phyloP scores from a whole-genome alignment of 2,888 invertebrate species.

The Yponomeuta plumbellus region DNA sequence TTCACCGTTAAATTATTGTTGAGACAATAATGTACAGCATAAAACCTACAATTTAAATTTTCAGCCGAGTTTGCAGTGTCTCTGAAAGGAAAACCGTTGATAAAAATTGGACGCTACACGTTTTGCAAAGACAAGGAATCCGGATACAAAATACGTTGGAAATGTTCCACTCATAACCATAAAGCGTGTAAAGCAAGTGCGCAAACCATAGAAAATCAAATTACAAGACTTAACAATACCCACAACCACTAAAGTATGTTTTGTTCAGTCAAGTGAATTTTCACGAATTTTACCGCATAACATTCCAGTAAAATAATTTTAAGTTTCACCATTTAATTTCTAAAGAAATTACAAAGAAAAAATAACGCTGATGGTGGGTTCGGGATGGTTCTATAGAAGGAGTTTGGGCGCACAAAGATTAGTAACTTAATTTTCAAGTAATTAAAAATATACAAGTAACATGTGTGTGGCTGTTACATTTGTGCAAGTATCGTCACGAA shows the following conservation, averaged over 20 bases:
- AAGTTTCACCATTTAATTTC: no score
- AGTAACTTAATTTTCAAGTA: no score
- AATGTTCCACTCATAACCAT: conserved; percentile 18
- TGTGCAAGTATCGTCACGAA: no score
- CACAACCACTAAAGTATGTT: conserved; percentile 14
- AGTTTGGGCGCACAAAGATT: no score
- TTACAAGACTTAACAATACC: conserved; percentile 9
- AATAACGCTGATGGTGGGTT: no score
- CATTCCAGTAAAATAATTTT: not conserved
- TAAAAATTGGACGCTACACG: conserved; percentile 7
- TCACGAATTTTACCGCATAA: no score
- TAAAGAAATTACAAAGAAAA: no score
- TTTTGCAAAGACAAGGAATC: conserved; percentile 9
- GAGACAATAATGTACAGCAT: no score
- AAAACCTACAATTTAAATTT: not conserved
- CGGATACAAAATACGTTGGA: conserved; percentile 18
- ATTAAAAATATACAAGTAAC: no score
- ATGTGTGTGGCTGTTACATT: no score
- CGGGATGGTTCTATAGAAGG: no score
- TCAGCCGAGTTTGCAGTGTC: not conserved
- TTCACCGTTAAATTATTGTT: no score
- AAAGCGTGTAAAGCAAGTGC: conserved; percentile 18
- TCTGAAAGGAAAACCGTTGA: not conserved
- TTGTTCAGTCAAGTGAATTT: not conserved
- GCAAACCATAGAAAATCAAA: not conserved